Conservation (phyloP, 2,113 vertebrate species). For the Tetrax tetrax region DNA sequence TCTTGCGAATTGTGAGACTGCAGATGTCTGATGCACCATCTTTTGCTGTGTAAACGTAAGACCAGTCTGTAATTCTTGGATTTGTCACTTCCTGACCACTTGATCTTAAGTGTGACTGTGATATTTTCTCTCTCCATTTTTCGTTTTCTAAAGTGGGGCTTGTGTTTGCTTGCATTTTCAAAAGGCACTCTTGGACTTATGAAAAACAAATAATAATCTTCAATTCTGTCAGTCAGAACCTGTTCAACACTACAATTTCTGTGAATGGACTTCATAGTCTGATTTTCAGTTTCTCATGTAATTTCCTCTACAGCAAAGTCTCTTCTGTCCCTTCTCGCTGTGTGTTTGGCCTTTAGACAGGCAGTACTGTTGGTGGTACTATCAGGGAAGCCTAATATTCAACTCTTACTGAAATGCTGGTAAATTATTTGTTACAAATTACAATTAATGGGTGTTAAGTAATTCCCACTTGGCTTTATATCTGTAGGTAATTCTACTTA, state of each 20-base stretch:
- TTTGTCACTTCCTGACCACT: background rate
- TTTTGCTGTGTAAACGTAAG: background rate
- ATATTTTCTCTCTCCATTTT: background rate
- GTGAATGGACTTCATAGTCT: background rate
- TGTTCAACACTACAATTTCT: background rate
- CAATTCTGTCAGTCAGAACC: background rate
- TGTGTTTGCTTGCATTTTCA: background rate
- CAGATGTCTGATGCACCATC: background rate
- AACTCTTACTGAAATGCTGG: background rate
- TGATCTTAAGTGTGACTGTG: background rate
- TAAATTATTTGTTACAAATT: background rate
- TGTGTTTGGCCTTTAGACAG: background rate
- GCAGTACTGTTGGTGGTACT: background rate
- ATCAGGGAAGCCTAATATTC: background rate
- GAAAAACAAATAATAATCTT: background rate
- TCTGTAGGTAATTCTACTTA: background rate
- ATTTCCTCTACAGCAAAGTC: background rate
- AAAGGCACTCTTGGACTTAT: background rate
- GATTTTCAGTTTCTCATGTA: background rate
- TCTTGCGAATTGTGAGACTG: background rate
- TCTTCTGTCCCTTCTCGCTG: background rate
- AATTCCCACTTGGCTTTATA: background rate
- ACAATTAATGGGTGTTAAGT: background rate
- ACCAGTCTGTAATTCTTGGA: background rate
- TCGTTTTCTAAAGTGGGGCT: background rate